Evolutionary conservation across 2,888 invertebrate species (phyloP).

Genomic region (Drosophila paramelanica): DNA sequence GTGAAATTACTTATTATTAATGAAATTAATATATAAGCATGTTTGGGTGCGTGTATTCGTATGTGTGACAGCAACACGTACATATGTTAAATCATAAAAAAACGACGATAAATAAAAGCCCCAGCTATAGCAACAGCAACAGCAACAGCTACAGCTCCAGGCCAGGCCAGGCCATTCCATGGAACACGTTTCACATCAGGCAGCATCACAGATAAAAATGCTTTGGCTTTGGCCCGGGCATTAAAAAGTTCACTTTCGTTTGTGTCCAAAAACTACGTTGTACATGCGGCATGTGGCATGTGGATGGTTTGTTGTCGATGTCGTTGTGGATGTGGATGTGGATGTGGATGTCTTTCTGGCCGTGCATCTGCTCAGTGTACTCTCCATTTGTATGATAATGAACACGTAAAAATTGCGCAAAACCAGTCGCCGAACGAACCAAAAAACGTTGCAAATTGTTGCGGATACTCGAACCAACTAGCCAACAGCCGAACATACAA

Average conservation of each 20-base stretch:
- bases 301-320: constrained; percentile 3
- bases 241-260: constrained; percentile 79
- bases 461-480: constrained; percentile 56
- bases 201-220: constrained; percentile 58
- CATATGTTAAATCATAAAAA: constrained; percentile 78
- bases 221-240: constrained; percentile 66
- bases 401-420: constrained; percentile 73
- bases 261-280: constrained; percentile 65
- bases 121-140: constrained; percentile 1
- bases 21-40: constrained; percentile 77
- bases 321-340: constrained; percentile 8
- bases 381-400: constrained; percentile 72
- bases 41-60: constrained; percentile 52
- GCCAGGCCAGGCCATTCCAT: constrained; percentile 51
- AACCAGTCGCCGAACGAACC: constrained; percentile 69
- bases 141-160: constrained; percentile 26
- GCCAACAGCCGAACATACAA: background rate
- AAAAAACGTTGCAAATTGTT: constrained; percentile 75
- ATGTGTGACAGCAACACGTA: constrained; percentile 72
- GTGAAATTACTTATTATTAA: constrained; percentile 80
- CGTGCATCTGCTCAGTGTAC: constrained; percentile 51
- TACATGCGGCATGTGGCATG: constrained; percentile 28
- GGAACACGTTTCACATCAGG: constrained; percentile 71
- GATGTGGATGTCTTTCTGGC: constrained; percentile 10
- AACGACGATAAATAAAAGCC: constrained; percentile 68